phyloP scores from a whole-genome alignment of 2,888 invertebrate species.

The Cantharis nigra region DNA sequence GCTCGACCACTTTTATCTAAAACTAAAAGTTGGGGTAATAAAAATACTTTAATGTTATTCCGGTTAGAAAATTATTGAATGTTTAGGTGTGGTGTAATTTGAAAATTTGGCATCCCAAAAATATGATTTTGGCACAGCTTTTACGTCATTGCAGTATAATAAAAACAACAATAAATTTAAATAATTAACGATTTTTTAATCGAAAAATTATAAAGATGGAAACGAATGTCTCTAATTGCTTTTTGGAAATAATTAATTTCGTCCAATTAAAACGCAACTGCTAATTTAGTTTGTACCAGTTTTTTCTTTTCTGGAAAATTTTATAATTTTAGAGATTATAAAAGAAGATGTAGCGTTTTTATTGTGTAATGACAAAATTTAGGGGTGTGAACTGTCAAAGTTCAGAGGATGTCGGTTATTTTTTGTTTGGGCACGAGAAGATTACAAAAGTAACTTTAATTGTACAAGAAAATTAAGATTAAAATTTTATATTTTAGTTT shows the following conservation, averaged over 20 bases:
- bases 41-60: background rate
- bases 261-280: background rate
- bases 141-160: conserved; percentile 23
- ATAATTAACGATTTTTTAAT: background rate
- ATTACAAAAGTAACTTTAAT: background rate
- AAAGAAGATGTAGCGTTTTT: background rate
- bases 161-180: background rate
- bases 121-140: conserved; percentile 15
- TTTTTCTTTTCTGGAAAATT: background rate
- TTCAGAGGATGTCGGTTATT: background rate
- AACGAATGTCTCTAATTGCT: background rate
- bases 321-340: background rate
- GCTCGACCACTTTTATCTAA: background rate
- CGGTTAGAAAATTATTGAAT: background rate
- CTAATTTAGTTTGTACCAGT: background rate
- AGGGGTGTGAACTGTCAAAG: conserved; percentile 4
- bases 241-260: background rate
- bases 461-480: background rate
- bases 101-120: background rate
- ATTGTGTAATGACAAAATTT: background rate
- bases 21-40: background rate
- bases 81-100: background rate
- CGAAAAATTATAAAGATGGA: background rate
- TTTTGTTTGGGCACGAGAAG: background rate
- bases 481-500: conserved; percentile 11